Conservation (phyloP, 2,888 invertebrate species). For the Pediacus dermestoides region DNA sequence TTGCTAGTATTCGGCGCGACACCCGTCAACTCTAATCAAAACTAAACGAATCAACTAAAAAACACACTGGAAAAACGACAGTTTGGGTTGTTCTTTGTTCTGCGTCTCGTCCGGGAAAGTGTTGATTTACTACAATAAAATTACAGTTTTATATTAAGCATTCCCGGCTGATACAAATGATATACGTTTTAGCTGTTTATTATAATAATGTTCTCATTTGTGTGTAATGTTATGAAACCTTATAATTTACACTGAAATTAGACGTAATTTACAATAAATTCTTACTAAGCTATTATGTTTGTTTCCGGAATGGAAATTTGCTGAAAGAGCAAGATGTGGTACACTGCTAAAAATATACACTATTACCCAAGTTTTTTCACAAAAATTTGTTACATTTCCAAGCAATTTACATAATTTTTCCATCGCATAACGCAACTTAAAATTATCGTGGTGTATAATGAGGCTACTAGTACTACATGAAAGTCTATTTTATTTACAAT, state of each 20-base stretch:
- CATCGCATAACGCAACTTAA: too few species aligned
- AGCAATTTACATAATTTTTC: too few species aligned
- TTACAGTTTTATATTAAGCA: slow-evolving; percentile 5
- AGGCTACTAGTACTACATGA: too few species aligned
- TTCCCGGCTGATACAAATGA: slow-evolving; percentile 7
- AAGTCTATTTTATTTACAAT: too few species aligned
- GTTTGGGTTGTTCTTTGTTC: too few species aligned
- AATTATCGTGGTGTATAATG: too few species aligned
- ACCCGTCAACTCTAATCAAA: too few species aligned
- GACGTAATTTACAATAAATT: slow-evolving; percentile 23
- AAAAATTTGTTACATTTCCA: slow-evolving; percentile 2
- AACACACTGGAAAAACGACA: too few species aligned
- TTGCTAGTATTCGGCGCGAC: slow-evolving; percentile 2
- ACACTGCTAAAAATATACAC: not conserved
- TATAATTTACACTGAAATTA: slow-evolving; percentile 16
- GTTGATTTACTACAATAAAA: slow-evolving; percentile 7
- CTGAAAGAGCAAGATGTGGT: slow-evolving; percentile 6
- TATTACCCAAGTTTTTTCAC: slow-evolving; percentile 1
- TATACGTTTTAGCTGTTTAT: slow-evolving; percentile 9
- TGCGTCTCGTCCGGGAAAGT: not conserved
- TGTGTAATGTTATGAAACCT: slow-evolving; percentile 9
- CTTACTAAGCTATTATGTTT: slow-evolving; percentile 19
- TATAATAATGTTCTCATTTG: slow-evolving; percentile 9
- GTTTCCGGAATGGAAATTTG: slow-evolving; percentile 19
- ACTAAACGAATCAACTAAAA: too few species aligned